Evolutionary conservation across 2,888 invertebrate genomes (phyloP).

Genomic region (Trachelus iudaicus): DNA sequence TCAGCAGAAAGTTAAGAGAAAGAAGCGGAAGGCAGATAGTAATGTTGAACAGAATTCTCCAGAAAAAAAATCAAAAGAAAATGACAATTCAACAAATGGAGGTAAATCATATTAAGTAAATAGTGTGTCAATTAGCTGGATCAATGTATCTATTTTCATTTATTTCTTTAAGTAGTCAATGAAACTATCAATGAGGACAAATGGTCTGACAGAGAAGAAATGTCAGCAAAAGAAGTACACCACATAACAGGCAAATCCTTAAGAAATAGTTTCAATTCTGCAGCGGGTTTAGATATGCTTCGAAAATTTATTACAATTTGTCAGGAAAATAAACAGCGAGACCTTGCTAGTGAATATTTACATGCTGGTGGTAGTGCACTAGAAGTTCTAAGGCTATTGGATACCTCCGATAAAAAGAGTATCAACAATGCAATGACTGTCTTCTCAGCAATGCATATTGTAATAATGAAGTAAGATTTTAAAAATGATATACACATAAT

Average conservation of each 20-base stretch:
- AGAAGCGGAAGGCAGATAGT: background rate
- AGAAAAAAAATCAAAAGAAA: too few species aligned
- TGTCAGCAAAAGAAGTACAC: constrained; percentile 13
- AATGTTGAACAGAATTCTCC: too few species aligned
- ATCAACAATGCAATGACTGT: constrained; percentile 71
- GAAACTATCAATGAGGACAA: background rate
- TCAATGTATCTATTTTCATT: too few species aligned
- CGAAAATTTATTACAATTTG: constrained; percentile 74
- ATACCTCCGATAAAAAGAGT: constrained; percentile 72
- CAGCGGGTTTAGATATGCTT: constrained; percentile 57
- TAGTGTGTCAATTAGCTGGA: background rate
- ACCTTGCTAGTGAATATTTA: constrained; percentile 74
- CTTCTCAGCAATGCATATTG: constrained; percentile 74
- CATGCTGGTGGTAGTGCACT: constrained; percentile 77
- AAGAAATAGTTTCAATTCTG: constrained; percentile 41
- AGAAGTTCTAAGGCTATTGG: constrained; percentile 76
- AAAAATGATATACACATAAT: background rate
- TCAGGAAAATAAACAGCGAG: constrained; percentile 65
- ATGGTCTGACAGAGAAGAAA: background rate
- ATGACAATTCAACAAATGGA: too few species aligned
- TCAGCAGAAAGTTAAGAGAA: background rate
- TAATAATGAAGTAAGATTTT: constrained; percentile 70
- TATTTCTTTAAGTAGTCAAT: too few species aligned
- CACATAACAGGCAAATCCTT: constrained; percentile 42
- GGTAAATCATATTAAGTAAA: too few species aligned